phyloP scores from a whole-genome alignment of 2,113 vertebrate genomes.

The Cochlearius cochlearius region DNA sequence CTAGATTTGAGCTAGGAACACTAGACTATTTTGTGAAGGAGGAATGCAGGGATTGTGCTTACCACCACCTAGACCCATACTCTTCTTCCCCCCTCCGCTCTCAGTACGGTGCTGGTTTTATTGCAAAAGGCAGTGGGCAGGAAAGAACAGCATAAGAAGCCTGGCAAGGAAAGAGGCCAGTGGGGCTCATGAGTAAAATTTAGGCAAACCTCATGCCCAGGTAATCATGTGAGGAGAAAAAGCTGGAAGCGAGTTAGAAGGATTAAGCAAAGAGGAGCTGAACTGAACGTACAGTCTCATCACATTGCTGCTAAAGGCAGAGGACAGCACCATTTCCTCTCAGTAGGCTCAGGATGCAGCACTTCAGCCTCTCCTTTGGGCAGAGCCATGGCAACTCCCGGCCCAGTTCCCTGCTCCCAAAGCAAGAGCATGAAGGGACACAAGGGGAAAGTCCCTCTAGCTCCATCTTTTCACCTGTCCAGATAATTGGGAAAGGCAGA shows the following conservation, averaged over 20 bases:
- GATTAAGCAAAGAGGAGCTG: neutral
- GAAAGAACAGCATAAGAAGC: neutral
- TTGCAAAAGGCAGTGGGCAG: neutral
- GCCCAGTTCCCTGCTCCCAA: neutral
- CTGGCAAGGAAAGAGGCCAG: neutral
- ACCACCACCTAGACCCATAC: neutral
- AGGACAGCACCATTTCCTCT: neutral
- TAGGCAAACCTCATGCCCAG: neutral
- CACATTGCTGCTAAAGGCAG: neutral
- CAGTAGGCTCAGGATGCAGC: neutral
- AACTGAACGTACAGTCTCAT: neutral
- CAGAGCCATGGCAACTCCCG: neutral
- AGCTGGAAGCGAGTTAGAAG: neutral
- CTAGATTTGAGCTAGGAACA: neutral
- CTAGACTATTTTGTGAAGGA: neutral
- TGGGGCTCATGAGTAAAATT: neutral
- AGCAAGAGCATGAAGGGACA: neutral
- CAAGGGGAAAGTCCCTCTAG: neutral
- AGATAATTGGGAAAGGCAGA: neutral
- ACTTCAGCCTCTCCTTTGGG: neutral
- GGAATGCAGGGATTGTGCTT: neutral
- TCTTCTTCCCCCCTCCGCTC: neutral
- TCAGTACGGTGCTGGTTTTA: neutral
- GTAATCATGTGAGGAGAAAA: neutral
- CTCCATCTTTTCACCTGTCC: neutral